Evolutionary conservation across 2,113 vertebrate species (phyloP).

Genomic region (Ascaphus truei): DNA sequence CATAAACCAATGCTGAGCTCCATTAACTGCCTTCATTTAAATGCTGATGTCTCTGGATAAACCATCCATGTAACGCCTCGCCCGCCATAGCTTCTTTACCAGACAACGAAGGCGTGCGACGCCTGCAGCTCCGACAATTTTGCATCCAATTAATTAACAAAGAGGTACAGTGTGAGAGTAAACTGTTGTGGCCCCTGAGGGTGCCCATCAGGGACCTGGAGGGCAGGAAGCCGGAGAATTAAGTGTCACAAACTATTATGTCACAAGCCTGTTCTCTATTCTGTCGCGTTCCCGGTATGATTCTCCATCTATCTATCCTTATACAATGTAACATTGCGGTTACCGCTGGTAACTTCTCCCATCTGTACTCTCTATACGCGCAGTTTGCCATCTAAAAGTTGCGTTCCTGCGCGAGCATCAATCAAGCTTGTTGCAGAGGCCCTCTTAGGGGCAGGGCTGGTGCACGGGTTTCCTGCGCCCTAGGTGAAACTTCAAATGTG

Average conservation of each 20-base stretch:
- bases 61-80: slow-evolving; percentile 40
- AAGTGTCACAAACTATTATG: too few species aligned
- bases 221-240: background rate
- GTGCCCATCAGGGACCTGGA: slow-evolving; percentile 23
- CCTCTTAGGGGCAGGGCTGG: too few species aligned
- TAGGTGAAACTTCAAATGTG: too few species aligned
- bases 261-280: background rate
- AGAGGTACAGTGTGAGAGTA: slow-evolving; percentile 23
- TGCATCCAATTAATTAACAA: slow-evolving; percentile 38
- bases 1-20: slow-evolving; percentile 71
- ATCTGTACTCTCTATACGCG: too few species aligned
- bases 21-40: slow-evolving; percentile 53
- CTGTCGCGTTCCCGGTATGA: background rate
- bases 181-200: slow-evolving; percentile 16
- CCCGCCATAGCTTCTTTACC: slow-evolving; percentile 23
- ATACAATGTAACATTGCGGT: background rate
- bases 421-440: too few species aligned
- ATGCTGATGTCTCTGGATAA: slow-evolving; percentile 35
- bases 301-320: background rate
- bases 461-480: too few species aligned
- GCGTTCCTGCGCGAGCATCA: too few species aligned
- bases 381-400: too few species aligned
- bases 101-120: slow-evolving; percentile 34
- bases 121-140: slow-evolving; percentile 31
- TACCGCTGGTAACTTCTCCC: too few species aligned